Base-by-base conservation (phyloP, 1,140 invertebrate genomes). In the Drosophila biarmipes region DNA sequence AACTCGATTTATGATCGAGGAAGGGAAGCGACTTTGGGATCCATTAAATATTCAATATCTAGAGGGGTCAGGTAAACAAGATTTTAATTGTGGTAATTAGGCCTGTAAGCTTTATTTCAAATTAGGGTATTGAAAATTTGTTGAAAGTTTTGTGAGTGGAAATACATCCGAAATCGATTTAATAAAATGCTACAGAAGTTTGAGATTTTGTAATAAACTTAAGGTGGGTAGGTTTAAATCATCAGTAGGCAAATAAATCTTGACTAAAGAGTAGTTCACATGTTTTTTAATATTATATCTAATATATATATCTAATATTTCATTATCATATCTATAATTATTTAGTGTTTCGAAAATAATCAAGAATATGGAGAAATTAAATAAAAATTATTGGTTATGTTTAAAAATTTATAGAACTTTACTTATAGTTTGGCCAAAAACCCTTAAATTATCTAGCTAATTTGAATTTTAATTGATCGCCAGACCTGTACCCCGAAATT, bases 1-100 rank as follows among this genome's bases (percentile, higher is more conserved):
- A 1, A n/a, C 24, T 27, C 31, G 46, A 75, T 75, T 75, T 75
- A 58, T 67, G 73, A 75, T 54, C 29, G 34, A 75, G 73, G 72
- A 75, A 75, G 52, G 27, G 51, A 29, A 29, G 38, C 19, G 14
- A 43, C 19, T 54, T 10, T 31, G 5, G 6, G 8, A 37, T 63
- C 5, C 17, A 53, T 73, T 27, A 61, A 61, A 61, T 57, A 61
- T 71, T 73, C 48, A 73, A 37, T 15, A 48, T 40, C 48, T 24
- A 2, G 3, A 6, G 40, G 69, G 27, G 15, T 57, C 38, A 51
- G 31, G 31, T 73, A 37, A 45, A 51, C 38, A 51, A 55, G 57
- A 49, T 45, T 51, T 45, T 38, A 51, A 73, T 64, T 45, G 43
- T 31, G 6, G 21, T 38, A 52, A 74, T 73, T 61, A 19, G 15